These are phyloP conservation scores for Oryzias melastigma DNA, from an alignment of 2,113 vertebrate species.

Conservation along the genomic window DNA sequence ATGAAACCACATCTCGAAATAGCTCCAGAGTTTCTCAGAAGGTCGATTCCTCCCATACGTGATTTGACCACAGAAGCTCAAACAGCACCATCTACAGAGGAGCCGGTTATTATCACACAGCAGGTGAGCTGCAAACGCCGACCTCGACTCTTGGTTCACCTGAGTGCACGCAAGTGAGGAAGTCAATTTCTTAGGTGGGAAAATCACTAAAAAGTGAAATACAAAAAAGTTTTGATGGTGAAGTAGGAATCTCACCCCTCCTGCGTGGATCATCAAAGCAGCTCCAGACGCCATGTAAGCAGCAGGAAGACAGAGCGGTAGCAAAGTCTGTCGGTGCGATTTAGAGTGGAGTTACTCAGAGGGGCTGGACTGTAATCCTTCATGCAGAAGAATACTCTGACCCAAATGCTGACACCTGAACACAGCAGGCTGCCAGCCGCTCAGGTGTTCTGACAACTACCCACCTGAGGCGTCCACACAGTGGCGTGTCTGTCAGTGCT, in stretches of 20 bases:
- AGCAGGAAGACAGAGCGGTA: constrained; percentile 36
- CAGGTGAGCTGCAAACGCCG: constrained; percentile 25
- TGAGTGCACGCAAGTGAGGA: constrained; percentile 17
- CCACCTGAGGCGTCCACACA: constrained; percentile 61
- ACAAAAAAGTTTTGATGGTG: constrained; percentile 16
- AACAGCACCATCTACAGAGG: constrained; percentile 37
- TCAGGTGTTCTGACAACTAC: constrained; percentile 42
- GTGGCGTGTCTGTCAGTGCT: constrained; percentile 46
- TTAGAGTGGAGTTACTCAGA: constrained; percentile 55
- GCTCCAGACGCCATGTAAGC: constrained; percentile 27
- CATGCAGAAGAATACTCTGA: constrained; percentile 53
- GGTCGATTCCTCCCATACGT: constrained; percentile 45
- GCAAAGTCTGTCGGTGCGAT: constrained; percentile 53
- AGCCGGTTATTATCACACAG: constrained; percentile 42
- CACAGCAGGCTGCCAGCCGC: constrained; percentile 45
- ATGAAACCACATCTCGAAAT: constrained; percentile 64
- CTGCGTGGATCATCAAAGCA: constrained; percentile 27
- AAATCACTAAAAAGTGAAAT: neutral
- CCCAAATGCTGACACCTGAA: constrained; percentile 58
- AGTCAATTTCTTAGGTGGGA: constrained; percentile 7
- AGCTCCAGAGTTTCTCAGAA: constrained; percentile 57
- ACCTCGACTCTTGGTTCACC: constrained; percentile 22
- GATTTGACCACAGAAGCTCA: constrained; percentile 58
- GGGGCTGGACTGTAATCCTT: constrained; percentile 43
- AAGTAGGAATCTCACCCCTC: constrained; percentile 18